Evolutionary conservation across 2,113 vertebrate genomes (phyloP).

Genomic region (Mobula hypostoma): DNA sequence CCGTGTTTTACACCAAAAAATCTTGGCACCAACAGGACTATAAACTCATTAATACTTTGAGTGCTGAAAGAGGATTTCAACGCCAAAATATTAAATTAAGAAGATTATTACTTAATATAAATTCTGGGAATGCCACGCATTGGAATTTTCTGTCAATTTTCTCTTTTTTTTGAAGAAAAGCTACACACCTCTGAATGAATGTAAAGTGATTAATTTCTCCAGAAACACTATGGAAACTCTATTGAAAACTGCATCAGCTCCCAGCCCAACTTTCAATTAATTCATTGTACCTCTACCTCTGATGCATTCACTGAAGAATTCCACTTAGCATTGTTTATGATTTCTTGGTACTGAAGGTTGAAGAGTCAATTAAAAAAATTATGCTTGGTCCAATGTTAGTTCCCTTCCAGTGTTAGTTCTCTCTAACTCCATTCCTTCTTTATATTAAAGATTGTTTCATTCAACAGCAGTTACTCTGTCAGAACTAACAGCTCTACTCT

Average conservation of each 20-base stretch:
- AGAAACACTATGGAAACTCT: background rate
- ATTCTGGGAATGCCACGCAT: background rate
- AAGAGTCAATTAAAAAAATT: background rate
- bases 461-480: background rate
- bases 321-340: background rate
- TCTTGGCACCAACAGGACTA: background rate
- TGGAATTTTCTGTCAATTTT: background rate
- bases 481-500: background rate
- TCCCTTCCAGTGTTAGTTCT: background rate
- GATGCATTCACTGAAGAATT: background rate
- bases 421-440: background rate
- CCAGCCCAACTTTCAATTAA: background rate
- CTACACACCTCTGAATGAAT: too few species aligned
- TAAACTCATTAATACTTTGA: slow-evolving; percentile 5
- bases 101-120: background rate
- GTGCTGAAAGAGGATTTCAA: background rate
- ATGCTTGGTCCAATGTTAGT: background rate
- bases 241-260: background rate
- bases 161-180: background rate
- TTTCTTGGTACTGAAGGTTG: background rate
- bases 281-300: background rate
- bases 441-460: background rate
- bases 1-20: background rate
- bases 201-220: background rate
- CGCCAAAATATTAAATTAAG: background rate